Evolutionary conservation across 2,113 vertebrate species (phyloP).

Genomic region (Anarrhichthys ocellatus): DNA sequence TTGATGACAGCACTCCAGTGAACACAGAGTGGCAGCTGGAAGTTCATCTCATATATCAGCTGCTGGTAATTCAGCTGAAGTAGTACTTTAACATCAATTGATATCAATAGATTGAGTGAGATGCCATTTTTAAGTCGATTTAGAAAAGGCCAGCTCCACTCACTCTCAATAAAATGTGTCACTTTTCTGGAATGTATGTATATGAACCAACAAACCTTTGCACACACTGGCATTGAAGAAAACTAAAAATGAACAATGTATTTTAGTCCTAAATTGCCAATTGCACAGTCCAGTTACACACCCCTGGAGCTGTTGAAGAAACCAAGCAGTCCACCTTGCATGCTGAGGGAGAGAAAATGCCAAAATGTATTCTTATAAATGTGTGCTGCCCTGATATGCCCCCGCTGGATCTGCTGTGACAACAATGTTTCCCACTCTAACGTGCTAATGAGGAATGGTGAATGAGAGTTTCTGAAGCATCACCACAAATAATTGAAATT

Average conservation of each 20-base stretch:
- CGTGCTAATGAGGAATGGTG: constrained; percentile 33
- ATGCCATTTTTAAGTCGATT: constrained; percentile 35
- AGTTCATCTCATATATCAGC: constrained; percentile 48
- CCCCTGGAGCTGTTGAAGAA: background rate
- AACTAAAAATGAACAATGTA: background rate
- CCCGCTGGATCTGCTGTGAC: constrained; percentile 6
- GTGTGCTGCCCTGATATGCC: background rate
- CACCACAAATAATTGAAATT: constrained; percentile 49
- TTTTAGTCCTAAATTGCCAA: background rate
- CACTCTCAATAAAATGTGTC: constrained; percentile 14
- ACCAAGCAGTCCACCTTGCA: background rate
- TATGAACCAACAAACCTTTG: constrained; percentile 6
- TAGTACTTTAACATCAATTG: constrained; percentile 40
- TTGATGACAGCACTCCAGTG: constrained; percentile 45
- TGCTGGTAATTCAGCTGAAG: constrained; percentile 50
- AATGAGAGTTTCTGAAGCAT: constrained; percentile 33
- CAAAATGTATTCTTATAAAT: background rate
- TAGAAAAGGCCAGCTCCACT: constrained; percentile 20
- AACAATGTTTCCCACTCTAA: constrained; percentile 25
- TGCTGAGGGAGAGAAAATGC: background rate
- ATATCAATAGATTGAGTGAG: constrained; percentile 49
- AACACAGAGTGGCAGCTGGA: constrained; percentile 44
- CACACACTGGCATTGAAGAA: background rate
- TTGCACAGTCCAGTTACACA: background rate
- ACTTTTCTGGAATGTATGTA: constrained; percentile 4